Evolutionary conservation across 2,888 invertebrate species (phyloP).

Genomic region (Metopia argyrocephala): DNA sequence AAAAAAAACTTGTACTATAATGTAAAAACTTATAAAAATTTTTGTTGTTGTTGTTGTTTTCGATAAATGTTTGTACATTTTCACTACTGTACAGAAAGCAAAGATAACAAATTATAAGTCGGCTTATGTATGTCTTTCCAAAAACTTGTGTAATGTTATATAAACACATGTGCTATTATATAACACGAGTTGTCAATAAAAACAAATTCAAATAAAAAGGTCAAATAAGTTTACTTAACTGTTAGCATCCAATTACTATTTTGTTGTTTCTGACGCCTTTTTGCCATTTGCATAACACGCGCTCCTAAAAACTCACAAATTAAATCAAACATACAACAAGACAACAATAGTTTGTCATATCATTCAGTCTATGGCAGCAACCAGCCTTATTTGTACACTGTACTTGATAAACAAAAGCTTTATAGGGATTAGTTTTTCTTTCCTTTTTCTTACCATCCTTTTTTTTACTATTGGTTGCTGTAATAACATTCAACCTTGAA

Average conservation of each 20-base stretch:
- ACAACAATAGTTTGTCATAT: not conserved
- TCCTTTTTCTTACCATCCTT: not conserved
- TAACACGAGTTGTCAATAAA: not conserved
- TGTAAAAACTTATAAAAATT: no score
- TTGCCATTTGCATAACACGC: not conserved
- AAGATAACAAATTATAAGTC: no score
- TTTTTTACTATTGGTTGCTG: not conserved
- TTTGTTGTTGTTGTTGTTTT: no score
- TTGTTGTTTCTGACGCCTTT: not conserved
- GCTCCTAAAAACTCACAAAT: not conserved
- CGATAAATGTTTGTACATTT: no score
- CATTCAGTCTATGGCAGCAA: not conserved
- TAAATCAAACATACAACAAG: not conserved
- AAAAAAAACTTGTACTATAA: no score
- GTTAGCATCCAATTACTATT: not conserved
- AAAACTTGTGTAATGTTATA: no score
- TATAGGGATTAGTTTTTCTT: not conserved
- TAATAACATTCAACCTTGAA: slow-evolving; percentile 18
- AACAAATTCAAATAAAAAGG: slow-evolving; percentile 4
- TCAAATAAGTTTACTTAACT: no score
- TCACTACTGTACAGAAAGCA: no score
- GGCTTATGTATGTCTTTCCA: no score
- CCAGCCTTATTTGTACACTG: not conserved
- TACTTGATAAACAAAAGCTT: not conserved
- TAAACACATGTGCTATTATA: no score